Base-by-base conservation (phyloP, 2,888 invertebrate species). In the Neoascia interrupta region DNA sequence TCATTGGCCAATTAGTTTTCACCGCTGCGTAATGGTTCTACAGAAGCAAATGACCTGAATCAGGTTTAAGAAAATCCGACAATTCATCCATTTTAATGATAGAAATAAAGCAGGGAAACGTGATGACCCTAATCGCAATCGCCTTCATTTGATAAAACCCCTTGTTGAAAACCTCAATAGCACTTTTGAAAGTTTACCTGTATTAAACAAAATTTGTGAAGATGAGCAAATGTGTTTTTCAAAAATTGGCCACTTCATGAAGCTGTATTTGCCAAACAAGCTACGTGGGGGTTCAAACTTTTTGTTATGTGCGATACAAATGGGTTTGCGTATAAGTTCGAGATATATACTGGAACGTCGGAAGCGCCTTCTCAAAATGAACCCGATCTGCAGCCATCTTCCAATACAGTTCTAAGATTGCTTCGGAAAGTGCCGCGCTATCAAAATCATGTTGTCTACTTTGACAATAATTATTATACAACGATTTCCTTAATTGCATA, bases 141-240 rank as follows among this genome's bases (percentile, higher is more conserved):
- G 41, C n/a, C 41, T 41, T 18, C n/a, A 41, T 8, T 19, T 41
- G 4, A 41, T 41, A 19, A 41, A 19, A 18, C 41, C 19, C 5
- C 10, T 41, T 5, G 19, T 37, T 5, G 37, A 37, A 13, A 15
- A 15, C 2, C 16, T 37, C 5, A 37, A 37, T n/a, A 37, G 4
- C 2, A 37, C 37, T 37, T 37, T 37, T 11, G 37, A 15, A 37
- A 37, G 37, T n/a, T 3, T 37, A 11, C 37, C 37, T 34, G 8
- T 5, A n/a, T 8, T 26, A 26, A 6, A 34, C 6, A 5, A n/a
- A 3, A 13, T 34, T 6, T 34, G 34, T 34, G 13, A 13, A 10
- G 37, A 37, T 37, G 37, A 37, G 13, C 37, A 37, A 37, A 37
- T 37, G n/a, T 37, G 37, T 37, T 10, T 13, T 13, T 37, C 37